These are phyloP conservation scores for Leptoclinus maculatus DNA, from an alignment of 2,797 vertebrate species.

Conservation along the genomic window DNA sequence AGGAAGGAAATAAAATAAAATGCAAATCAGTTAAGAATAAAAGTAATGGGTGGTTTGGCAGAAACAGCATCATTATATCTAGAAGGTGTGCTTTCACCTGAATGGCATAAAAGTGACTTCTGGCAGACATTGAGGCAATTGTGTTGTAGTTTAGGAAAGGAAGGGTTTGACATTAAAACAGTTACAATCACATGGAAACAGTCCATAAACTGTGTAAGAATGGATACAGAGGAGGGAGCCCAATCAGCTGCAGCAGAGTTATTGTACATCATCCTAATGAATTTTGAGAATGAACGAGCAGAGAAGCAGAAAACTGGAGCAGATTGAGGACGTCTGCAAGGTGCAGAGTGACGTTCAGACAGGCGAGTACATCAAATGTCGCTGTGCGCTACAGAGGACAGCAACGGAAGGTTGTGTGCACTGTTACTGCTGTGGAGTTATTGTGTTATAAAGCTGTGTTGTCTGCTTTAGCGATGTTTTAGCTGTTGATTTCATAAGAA, in stretches of 20 bases:
- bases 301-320: background rate
- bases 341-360: background rate
- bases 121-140: background rate
- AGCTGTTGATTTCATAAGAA: background rate
- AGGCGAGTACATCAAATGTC: background rate
- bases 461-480: background rate
- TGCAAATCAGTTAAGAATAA: background rate
- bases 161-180: conserved; percentile 1
- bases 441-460: background rate
- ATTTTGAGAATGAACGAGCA: background rate
- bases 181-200: background rate
- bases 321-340: too few species aligned
- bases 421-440: background rate
- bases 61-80: background rate
- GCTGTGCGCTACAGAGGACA: too few species aligned
- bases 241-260: background rate
- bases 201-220: background rate
- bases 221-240: background rate
- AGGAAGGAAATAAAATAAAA: background rate
- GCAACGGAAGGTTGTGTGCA: too few species aligned
- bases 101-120: background rate
- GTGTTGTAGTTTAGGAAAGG: background rate
- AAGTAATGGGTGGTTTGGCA: background rate
- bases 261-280: background rate
- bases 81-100: conserved; percentile 6